These are phyloP conservation scores for Lepilemur ruficaudatus DNA, from an alignment of 2,797 vertebrate genomes.

Conservation along the genomic window DNA sequence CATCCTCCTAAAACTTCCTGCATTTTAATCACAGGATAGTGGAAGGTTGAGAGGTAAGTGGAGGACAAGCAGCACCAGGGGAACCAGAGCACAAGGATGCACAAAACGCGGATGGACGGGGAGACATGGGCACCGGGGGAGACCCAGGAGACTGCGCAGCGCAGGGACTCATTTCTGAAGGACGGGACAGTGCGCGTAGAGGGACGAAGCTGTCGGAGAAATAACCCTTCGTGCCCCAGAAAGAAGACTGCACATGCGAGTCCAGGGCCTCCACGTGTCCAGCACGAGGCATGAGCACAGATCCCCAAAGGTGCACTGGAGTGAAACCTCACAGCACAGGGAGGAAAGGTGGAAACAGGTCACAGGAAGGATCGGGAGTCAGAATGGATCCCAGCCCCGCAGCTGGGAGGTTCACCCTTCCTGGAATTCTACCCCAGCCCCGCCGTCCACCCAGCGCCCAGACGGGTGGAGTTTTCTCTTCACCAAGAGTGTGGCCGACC, in stretches of 20 bases:
- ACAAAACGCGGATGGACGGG: accelerated
- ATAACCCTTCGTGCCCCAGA: accelerated
- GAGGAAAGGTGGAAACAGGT: not conserved
- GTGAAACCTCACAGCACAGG: accelerated
- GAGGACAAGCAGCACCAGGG: accelerated
- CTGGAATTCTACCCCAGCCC: not conserved
- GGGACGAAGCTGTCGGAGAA: too few relatives aligned
- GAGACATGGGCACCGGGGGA: accelerated
- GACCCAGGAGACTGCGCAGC: accelerated
- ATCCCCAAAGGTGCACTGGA: accelerated
- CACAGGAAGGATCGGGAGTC: not conserved
- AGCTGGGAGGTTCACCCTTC: accelerated
- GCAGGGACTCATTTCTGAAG: accelerated
- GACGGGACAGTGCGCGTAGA: accelerated
- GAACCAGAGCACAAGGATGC: too few relatives aligned
- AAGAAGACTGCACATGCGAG: accelerated
- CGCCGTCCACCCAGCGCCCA: accelerated
- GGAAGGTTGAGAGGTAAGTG: accelerated
- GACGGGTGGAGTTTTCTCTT: accelerated
- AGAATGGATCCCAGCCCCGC: not conserved
- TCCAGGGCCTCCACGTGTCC: not conserved
- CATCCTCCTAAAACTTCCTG: not conserved
- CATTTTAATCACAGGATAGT: accelerated
- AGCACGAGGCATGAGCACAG: accelerated
- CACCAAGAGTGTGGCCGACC: accelerated